A percentile compares a stretch with the other conserved stretches of the same genome.
Evolutionary conservation across 2,797 vertebrate species (phyloP).

Genomic region (Chelon auratus): DNA sequence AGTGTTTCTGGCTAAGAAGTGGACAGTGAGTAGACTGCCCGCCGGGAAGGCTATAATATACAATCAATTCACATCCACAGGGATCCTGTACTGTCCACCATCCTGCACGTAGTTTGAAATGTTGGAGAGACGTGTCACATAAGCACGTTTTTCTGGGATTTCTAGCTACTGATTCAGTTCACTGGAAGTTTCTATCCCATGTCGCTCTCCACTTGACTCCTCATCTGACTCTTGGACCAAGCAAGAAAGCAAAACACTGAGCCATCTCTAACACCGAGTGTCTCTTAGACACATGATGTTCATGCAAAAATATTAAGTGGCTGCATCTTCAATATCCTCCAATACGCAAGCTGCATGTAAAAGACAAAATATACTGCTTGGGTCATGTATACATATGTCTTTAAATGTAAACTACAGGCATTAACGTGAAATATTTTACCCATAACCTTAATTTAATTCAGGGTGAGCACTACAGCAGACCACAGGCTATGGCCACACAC

Average conservation of each 20-base stretch:
- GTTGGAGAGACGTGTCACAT: not conserved
- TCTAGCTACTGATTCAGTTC: conserved; percentile 32
- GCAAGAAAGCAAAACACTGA: not conserved
- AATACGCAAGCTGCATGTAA: conserved; percentile 19
- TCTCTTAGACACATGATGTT: conserved; percentile 17
- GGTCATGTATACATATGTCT: conserved; percentile 22
- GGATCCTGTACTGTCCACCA: not conserved
- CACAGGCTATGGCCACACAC: conserved; percentile 53
- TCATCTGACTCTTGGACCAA: conserved; percentile 13
- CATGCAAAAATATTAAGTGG: conserved; percentile 21
- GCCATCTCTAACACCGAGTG: conserved; percentile 1
- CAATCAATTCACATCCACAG: conserved; percentile 34
- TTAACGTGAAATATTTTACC: conserved; percentile 49
- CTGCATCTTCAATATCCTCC: conserved; percentile 3
- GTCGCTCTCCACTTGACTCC: not conserved
- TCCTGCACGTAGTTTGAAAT: conserved; percentile 8
- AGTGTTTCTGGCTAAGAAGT: conserved; percentile 11
- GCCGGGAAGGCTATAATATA: conserved; percentile 39
- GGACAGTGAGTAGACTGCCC: conserved; percentile 30
- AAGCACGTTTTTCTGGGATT: conserved; percentile 42
- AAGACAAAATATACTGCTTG: conserved; percentile 8
- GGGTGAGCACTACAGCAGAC: conserved; percentile 46
- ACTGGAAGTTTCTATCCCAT: conserved; percentile 6
- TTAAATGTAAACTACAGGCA: conserved; percentile 54
- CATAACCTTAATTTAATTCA: conserved; percentile 55